Base-by-base conservation (phyloP, 2,797 vertebrate species). In the Bryconaethiops microstoma region DNA sequence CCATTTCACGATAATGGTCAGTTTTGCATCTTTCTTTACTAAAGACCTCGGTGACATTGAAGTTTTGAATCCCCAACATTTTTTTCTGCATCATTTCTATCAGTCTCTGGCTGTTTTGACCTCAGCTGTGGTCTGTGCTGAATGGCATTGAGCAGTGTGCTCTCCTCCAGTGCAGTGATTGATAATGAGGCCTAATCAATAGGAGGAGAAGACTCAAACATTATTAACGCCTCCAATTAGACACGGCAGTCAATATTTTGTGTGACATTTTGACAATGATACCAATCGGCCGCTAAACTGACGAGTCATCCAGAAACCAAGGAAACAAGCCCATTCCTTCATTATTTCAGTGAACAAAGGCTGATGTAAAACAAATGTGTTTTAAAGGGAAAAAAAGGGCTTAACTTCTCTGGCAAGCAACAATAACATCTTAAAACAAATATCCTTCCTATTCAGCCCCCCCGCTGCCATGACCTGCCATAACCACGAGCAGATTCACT, bases 141-240 rank as follows among this genome's bases (percentile, higher is more conserved):
- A 69, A 85, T 87, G 87, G 90, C 88, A 82, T 80, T 84, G 79
- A 86, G 86, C 84, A 90, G 74, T 86, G 83, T 85, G 65, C 78
- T 79, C 79, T 17, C 72, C 29, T 79, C 84, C 78, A 48, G 78
- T 85, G 65, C 71, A 86, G 68, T 59, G 87, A 89, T 79, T 84
- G 85, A 88, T 89, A 89, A 91, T 70, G 85, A 86, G 77, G 80
- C 63, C 60, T 75, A 40, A 89, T 93, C 91, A 87, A 92, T 91
- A 77, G 6, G 13, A 59, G 77, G 29, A 76, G 35, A 71, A 85
- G 79, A 84, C 79, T 84, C 52, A 4, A 86, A 88, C 86, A 90
- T 90, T 92, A 93, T 93, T 88, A 92, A 82, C 85, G 81, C 84
- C 86, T 87, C 74, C 82, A 83, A 82, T 89, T 88, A 88, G 82